phyloP scores from a whole-genome alignment of 2,888 invertebrate genomes.

The Germaria angustata region DNA sequence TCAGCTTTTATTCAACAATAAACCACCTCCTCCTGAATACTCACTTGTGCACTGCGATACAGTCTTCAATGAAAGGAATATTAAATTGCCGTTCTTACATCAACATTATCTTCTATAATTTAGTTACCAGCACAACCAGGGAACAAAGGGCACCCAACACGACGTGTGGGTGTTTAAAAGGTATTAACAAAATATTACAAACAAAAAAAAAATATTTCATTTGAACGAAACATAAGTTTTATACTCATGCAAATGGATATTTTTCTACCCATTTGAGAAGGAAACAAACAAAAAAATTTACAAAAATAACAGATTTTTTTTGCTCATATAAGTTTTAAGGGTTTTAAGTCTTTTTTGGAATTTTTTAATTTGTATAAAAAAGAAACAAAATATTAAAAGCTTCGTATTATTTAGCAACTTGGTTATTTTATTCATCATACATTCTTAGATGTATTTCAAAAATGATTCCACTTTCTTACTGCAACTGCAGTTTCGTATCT shows the following conservation, averaged over 20 bases:
- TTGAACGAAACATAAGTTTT: slow-evolving; percentile 21
- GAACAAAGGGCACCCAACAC: neutral
- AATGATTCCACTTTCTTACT: too few relatives aligned
- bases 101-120: slow-evolving; percentile 62
- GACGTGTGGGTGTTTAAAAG: slow-evolving; percentile 8
- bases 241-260: neutral
- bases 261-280: slow-evolving; percentile 42
- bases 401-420: too few relatives aligned
- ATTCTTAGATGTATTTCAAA: too few relatives aligned
- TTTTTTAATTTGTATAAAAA: too few relatives aligned
- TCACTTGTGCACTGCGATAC: neutral
- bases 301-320: neutral
- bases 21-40: neutral
- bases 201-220: slow-evolving; percentile 15
- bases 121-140: slow-evolving; percentile 61
- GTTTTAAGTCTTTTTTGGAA: neutral
- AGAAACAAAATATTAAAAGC: too few relatives aligned
- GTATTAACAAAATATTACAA: slow-evolving; percentile 27
- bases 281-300: slow-evolving; percentile 2
- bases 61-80: slow-evolving; percentile 50
- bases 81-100: slow-evolving; percentile 62
- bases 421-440: too few relatives aligned
- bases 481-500: too few relatives aligned
- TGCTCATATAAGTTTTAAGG: neutral
- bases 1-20: slow-evolving; percentile 26